Evolutionary conservation across 1,140 invertebrate genomes (phyloP), one percentile per base, ranked within the genome.

Genomic region (Solen grandis): DNA sequence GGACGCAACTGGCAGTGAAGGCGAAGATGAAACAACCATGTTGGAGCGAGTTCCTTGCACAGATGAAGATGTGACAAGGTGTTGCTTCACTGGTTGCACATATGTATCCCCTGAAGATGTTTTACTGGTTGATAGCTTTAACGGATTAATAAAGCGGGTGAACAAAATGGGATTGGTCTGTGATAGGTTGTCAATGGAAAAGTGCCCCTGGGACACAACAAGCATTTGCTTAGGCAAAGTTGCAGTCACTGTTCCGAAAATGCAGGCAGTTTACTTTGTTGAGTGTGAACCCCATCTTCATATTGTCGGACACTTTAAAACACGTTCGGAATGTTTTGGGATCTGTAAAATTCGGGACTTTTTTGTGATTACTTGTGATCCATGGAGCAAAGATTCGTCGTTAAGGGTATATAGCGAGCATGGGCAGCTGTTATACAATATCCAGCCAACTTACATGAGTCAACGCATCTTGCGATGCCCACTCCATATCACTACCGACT

Each of bases 71-170:
- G 16, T 1, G 3, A 33, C n/a, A 62, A 29, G 27, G 25, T 46
- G 63, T 36, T 27, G 75, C 29, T 78, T 78, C 29, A 78, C 75
- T 2, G 75, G 75, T 1, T 68, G 63, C 38, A 54, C 75, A n/a
- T 78, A 78, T 60, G 54, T 78, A 16, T 14, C 22, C 14, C 14
- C 22, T 1, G 75, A 78, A 36, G 33, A 29, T 14, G 33, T 78
- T 57, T 10, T 78, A 5, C 57, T 78, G 27, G 46, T 38, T 19
- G 75, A 78, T 31, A 69, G 75, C 52, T 27, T 29, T 13, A 54
- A 66, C 14, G 75, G 75, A 19, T n/a, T 22, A 16, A 41, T 78
- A 14, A 68, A 69, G 41, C 10, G 46, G 63, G 35, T 78, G 2
- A 78, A 69, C 52, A 69, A 38, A 13, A 35, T 50, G 5, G 75